These are phyloP conservation scores for Charina bottae DNA, from an alignment of 2,113 vertebrate species.

Conservation along the genomic window DNA sequence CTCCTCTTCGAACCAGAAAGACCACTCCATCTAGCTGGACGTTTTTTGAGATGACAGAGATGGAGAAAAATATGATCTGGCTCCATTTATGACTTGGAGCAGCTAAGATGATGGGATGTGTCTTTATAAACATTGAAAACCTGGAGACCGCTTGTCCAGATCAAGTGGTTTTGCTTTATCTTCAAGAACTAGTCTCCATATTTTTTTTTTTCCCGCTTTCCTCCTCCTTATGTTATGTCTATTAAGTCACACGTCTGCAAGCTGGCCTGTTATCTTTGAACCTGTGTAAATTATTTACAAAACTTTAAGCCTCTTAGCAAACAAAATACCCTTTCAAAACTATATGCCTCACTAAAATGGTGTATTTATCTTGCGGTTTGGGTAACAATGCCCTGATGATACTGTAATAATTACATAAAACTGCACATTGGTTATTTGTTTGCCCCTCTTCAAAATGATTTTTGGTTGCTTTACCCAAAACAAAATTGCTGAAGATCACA, in stretches of 20 bases:
- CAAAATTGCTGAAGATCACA: not conserved
- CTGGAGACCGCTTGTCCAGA: not conserved
- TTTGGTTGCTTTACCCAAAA: slow-evolving; percentile 3
- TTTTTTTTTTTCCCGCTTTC: not conserved
- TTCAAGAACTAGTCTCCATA: not conserved
- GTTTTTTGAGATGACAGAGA: no score
- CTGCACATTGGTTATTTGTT: not conserved
- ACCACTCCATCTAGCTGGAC: no score
- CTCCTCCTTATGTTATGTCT: not conserved
- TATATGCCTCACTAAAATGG: not conserved
- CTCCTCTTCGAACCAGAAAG: not conserved
- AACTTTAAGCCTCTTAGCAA: not conserved
- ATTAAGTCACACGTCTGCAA: not conserved
- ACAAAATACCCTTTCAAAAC: not conserved
- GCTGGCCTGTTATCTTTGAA: not conserved
- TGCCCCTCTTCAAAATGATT: not conserved
- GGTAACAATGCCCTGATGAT: not conserved
- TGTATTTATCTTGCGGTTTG: not conserved
- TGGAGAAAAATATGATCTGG: not conserved
- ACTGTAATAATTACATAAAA: not conserved
- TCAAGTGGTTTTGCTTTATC: not conserved
- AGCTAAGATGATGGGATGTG: not conserved
- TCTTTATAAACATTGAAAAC: not conserved
- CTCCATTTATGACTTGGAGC: not conserved
- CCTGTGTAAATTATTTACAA: not conserved